Evolutionary conservation across 2,888 invertebrate genomes (phyloP), one percentile per base, ranked within the genome.

Genomic region (Scaptomyza caliginosa): DNA sequence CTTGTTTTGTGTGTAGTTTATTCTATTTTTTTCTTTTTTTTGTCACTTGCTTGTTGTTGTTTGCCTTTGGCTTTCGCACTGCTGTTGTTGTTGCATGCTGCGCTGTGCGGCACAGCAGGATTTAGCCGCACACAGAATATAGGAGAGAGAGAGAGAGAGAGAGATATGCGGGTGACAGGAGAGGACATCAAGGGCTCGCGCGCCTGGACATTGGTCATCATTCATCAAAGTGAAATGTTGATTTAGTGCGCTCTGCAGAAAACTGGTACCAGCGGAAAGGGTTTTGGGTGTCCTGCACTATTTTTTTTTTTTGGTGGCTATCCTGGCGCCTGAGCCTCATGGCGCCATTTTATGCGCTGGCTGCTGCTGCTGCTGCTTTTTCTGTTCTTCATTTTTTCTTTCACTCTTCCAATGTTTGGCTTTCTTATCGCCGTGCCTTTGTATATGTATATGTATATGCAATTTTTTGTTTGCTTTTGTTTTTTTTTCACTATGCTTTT

Each of bases 221-320:
- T 89, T 90, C 90, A 89, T 89, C 89, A 89, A 89, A 88, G 90
- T 81, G 86, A 88, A 88, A 84, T 85, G 86, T 89, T 89, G 89
- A 89, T 88, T 89, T 89, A 87, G 80, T 84, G 89, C 79, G 74
- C 66, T 70, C 66, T 67, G 68, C 67, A 71, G 67, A 62, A 43
- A n/a, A 39, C n/a, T n/a, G n/a, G n/a, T n/a, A n/a, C n/a, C n/a
- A 36, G 17, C 43, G 40, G 50, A 28, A 6, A 5, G n/a, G 23
- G 38, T 21, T 10, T 21, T 13, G 3, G 39, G 19, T 38, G 34
- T 49, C 60, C 60, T 73, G 74, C 65, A 73, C 57, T 73, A 60
- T 59, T 67, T 73, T 74, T 60, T 73, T 65, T 59, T 67, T 73
- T 74, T 55, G 57, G 49, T 74, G 69, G 67, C 56, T 69, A 54